Conservation (phyloP, 2,113 vertebrate species). For the Oostethus manadensis region DNA sequence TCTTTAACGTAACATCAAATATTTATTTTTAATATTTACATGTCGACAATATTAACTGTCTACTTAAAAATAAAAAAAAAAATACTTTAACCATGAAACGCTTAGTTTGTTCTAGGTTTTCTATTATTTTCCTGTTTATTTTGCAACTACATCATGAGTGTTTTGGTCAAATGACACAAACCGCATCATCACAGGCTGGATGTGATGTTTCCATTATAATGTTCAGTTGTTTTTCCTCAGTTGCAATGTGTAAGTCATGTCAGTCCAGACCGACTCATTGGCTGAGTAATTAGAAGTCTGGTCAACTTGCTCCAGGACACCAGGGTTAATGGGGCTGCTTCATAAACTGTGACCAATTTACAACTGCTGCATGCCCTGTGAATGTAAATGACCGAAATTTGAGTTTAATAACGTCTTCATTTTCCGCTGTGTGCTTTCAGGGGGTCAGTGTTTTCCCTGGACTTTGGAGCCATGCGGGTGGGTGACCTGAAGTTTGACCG, state of each 20-base stretch:
- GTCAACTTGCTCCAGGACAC: conserved; percentile 30
- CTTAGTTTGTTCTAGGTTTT: too few relatives aligned
- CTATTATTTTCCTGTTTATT: too few relatives aligned
- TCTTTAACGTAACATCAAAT: too few relatives aligned
- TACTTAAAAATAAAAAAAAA: too few relatives aligned
- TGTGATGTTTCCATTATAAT: neutral
- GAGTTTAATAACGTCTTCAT: conserved; percentile 3
- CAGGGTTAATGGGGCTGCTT: conserved; percentile 34
- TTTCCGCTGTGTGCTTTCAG: conserved; percentile 60
- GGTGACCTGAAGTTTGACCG: conserved; percentile 90
- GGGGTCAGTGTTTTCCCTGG: conserved; percentile 85
- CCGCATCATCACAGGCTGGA: neutral
- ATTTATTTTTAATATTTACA: too few relatives aligned
- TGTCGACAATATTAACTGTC: too few relatives aligned
- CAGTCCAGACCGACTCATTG: conserved; percentile 32
- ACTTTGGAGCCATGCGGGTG: conserved; percentile 86
- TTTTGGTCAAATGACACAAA: neutral
- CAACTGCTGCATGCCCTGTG: conserved; percentile 9
- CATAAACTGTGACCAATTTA: conserved; percentile 34
- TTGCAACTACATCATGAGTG: neutral
- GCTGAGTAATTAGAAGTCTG: conserved; percentile 28
- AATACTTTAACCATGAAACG: too few relatives aligned
- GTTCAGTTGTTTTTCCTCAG: neutral
- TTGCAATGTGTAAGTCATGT: conserved; percentile 11
- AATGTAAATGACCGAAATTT: conserved; percentile 1